Conservation (phyloP, 2,888 invertebrate species). For the Sphaerophoria taeniata region DNA sequence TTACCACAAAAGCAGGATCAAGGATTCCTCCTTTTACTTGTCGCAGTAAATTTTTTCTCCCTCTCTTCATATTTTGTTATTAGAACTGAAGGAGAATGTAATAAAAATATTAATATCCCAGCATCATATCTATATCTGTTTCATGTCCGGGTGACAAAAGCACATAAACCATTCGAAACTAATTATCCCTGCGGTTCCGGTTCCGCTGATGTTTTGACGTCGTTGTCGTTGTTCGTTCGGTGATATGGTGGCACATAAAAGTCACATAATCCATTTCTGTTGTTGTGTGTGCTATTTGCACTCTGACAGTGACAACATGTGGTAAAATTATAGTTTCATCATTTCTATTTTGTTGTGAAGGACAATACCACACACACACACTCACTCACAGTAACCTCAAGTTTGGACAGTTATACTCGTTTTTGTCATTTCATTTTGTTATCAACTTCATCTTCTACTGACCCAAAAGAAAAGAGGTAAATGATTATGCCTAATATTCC, state of each 20-base stretch:
- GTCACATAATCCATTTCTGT: slow-evolving; percentile 38
- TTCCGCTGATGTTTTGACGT: not conserved
- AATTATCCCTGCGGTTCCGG: slow-evolving; percentile 57
- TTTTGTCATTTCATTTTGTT: slow-evolving; percentile 46
- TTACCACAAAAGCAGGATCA: not conserved
- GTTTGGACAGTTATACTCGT: slow-evolving; percentile 49
- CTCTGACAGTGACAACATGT: slow-evolving; percentile 48
- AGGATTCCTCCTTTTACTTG: slow-evolving; percentile 57
- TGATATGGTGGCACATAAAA: not conserved
- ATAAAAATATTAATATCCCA: slow-evolving; percentile 68
- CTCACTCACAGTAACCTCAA: slow-evolving; percentile 18
- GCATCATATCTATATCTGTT: slow-evolving; percentile 47
- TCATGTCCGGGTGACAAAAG: slow-evolving; percentile 55
- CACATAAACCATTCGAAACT: slow-evolving; percentile 66
- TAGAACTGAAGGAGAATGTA: slow-evolving; percentile 20
- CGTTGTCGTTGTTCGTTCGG: too few relatives aligned
- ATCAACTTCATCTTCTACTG: slow-evolving; percentile 2
- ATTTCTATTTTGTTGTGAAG: slow-evolving; percentile 29
- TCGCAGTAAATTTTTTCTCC: slow-evolving; percentile 31
- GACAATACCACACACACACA: not conserved
- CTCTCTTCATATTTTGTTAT: not conserved
- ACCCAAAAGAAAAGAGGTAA: slow-evolving; percentile 13
- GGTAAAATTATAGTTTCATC: slow-evolving; percentile 34
- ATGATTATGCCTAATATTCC: slow-evolving; percentile 29
- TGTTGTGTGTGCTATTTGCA: slow-evolving; percentile 1